These are phyloP conservation scores for Pseudomugil gertrudae DNA, from an alignment of 2,797 vertebrate species.

Conservation along the genomic window DNA sequence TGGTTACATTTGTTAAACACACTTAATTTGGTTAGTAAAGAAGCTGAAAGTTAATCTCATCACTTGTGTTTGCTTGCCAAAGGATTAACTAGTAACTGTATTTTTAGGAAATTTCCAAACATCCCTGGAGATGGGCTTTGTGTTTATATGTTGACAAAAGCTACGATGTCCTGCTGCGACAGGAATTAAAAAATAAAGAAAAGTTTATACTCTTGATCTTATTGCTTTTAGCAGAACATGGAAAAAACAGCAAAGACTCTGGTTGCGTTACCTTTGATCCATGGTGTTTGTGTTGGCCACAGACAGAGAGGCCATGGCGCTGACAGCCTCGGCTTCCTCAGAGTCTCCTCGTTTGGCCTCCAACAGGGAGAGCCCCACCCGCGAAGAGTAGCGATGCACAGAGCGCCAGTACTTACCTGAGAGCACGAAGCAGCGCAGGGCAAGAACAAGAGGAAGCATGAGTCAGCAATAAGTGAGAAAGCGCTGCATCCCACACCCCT, in stretches of 20 bases:
- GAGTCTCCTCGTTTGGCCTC: constrained; percentile 93
- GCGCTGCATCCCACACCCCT: too few relatives aligned
- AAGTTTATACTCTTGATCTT: too few relatives aligned
- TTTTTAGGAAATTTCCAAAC: background rate
- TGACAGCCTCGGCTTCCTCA: constrained; percentile 94
- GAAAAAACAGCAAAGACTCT: too few relatives aligned
- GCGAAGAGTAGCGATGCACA: constrained; percentile 83
- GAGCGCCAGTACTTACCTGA: constrained; percentile 94
- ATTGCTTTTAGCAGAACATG: too few relatives aligned
- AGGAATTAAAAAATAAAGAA: background rate
- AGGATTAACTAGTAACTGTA: background rate
- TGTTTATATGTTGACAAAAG: background rate
- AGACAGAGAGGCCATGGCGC: constrained; percentile 96
- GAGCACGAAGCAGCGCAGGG: background rate
- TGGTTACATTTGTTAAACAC: background rate
- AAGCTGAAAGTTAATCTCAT: background rate
- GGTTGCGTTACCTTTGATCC: constrained; percentile 86
- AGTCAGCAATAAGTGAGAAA: too few relatives aligned
- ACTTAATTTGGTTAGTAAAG: background rate
- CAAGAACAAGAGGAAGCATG: background rate
- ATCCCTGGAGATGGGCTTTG: background rate
- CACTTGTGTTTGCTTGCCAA: background rate
- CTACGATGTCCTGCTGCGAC: too few relatives aligned
- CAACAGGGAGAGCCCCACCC: constrained; percentile 85
- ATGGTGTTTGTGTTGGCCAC: constrained; percentile 87